Percentiles rank a stretch among this genome's conserved stretches.
These are phyloP conservation scores for Lacerta bilineata DNA, from an alignment of 2,797 vertebrate species.

Conservation along the genomic window DNA sequence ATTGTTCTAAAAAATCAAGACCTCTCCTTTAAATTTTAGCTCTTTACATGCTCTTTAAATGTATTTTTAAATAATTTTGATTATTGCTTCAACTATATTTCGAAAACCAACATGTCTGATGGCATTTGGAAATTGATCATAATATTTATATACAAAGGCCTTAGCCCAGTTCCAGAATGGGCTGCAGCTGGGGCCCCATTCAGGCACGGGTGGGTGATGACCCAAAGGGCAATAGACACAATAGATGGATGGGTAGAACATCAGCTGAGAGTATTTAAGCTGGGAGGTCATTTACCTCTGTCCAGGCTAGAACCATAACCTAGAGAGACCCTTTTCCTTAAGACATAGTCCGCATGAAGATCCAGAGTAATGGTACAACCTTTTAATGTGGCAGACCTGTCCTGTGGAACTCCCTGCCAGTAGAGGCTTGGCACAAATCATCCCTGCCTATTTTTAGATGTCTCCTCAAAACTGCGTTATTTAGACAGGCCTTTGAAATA, in stretches of 20 bases:
- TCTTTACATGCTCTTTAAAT: background rate
- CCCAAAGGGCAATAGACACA: background rate
- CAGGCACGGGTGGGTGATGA: background rate
- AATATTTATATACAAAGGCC: background rate
- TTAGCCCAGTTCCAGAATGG: background rate
- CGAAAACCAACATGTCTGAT: background rate
- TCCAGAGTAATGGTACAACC: background rate
- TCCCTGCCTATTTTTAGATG: too few relatives aligned
- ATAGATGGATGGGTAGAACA: background rate
- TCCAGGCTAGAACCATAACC: background rate
- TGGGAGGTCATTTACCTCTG: background rate
- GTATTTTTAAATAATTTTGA: background rate
- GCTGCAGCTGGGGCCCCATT: background rate
- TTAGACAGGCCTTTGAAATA: too few relatives aligned
- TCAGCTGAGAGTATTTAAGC: background rate
- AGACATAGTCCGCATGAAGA: background rate
- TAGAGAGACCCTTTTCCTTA: too few relatives aligned
- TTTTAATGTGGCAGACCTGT: too few relatives aligned
- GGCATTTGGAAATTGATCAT: background rate
- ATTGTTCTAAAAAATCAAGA: background rate
- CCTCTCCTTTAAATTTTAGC: background rate
- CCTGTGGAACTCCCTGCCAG: too few relatives aligned
- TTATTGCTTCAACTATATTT: background rate
- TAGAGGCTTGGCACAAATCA: too few relatives aligned
- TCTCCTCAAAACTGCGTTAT: too few relatives aligned